Percentiles rank a stretch among this genome's conserved stretches.
These are phyloP conservation scores for Lutraria rhynchaena DNA, from an alignment of 1,140 invertebrate species.

Conservation along the genomic window DNA sequence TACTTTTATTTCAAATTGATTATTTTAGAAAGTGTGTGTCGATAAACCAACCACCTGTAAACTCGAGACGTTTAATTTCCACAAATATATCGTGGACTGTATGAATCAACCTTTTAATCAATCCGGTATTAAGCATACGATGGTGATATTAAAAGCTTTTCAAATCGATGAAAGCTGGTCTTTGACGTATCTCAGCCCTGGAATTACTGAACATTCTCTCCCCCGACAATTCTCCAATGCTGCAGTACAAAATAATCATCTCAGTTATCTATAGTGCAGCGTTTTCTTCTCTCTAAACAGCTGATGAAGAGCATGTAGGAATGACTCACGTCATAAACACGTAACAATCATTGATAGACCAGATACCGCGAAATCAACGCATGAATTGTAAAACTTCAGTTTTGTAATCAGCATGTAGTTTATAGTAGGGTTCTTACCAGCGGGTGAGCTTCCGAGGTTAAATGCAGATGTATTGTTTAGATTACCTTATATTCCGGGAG, in stretches of 20 bases:
- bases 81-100: no score
- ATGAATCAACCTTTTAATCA: no score
- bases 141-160: no score
- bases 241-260: conserved; percentile 25
- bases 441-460: conserved; percentile 28
- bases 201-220: no score
- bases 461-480: conserved; percentile 41
- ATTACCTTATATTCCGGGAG: conserved; percentile 33
- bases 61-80: no score
- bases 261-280: conserved; percentile 25
- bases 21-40: no score
- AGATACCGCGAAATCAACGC: conserved; percentile 32
- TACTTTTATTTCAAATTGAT: no score
- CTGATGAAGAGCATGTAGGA: conserved; percentile 1
- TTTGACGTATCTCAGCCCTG: no score
- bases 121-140: no score
- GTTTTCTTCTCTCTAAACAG: conserved; percentile 32
- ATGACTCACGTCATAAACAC: conserved; percentile 42
- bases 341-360: conserved; percentile 27
- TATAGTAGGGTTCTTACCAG: conserved; percentile 1
- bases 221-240: no score
- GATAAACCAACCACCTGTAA: no score
- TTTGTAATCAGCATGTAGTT: conserved; percentile 37
- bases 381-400: conserved; percentile 33
- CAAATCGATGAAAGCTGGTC: no score